Conservation (phyloP, 2,888 invertebrate genomes). For the Cotesia congregata region DNA sequence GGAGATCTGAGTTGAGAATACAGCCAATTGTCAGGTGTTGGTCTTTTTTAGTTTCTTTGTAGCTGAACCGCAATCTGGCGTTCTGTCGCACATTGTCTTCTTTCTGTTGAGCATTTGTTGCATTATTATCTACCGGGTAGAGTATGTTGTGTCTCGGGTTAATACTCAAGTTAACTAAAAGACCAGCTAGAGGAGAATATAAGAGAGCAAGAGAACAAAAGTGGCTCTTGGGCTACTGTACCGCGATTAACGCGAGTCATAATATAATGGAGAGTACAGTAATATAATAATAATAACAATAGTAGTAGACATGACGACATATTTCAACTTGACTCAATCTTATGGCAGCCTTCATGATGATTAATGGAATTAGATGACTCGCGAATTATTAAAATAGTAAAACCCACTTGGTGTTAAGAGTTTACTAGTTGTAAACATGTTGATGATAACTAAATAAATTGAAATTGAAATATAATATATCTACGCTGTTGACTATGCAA, state of each 20-base stretch:
- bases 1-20: background rate
- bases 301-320: background rate
- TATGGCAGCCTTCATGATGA: background rate
- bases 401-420: background rate
- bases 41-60: background rate
- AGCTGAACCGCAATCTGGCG: background rate
- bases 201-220: conserved; percentile 10
- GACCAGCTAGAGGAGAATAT: conserved; percentile 6
- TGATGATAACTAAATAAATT: background rate
- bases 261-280: background rate
- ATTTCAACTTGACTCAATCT: background rate
- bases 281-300: background rate
- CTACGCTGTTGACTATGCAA: background rate
- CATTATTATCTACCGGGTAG: conserved; percentile 4
- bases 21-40: background rate
- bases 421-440: background rate
- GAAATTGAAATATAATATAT: background rate
- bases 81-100: background rate
- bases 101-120: conserved; percentile 13
- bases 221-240: conserved; percentile 18
- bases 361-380: conserved; percentile 1
- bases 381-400: background rate
- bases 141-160: conserved; percentile 22
- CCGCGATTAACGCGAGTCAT: background rate
- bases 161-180: conserved; percentile 24